Evolutionary conservation across 1,140 invertebrate genomes (phyloP), one percentile per base, ranked within the genome.

Genomic region (Drosophila athabasca): DNA sequence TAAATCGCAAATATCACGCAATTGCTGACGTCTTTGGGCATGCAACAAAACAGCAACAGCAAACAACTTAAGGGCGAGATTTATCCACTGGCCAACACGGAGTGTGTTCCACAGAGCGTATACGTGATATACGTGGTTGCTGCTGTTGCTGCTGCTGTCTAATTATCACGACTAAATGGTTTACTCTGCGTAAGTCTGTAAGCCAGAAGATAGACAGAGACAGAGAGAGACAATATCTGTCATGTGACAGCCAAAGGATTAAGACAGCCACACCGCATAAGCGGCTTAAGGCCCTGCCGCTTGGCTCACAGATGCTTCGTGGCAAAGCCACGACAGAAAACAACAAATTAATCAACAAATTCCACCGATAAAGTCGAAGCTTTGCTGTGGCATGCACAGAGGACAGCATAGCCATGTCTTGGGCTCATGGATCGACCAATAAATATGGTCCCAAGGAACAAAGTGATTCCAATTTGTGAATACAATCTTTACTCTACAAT

Each of bases 301-400:
- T 4, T 0, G 48, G 29, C 64, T 70, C 13, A 46, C 24, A 45
- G 54, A 35, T 43, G n/a, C 17, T 31, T 7, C 9, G 31, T 35
- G 35, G 9, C 1, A 19, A 19, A 19, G 17, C 17, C 17, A 17
- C 26, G 35, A 52, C 22, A 71, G 39, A 50, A 61, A 61, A 39
- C 62, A 48, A 60, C 65, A 69, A 71, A 69, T 59, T 69, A 70
- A 71, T 71, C 65, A 51, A 53, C 19, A 39, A 19, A 19, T 17
- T 31, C 41, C 48, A 31, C 48, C 7, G 53, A 59, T 39, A 5
- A 46, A 13, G 29, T 52, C 39, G 52, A 57, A 50, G 50, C 64
- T 66, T 31, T 31, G 31, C 2, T 9, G 31, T 31, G 8, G 31
- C 2, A 31, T 9, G 0, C 8, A 3, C 31, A 31, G 31, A 5